phyloP scores from a whole-genome alignment of 2,113 vertebrate species.

The Epinephelus cyanopodus region DNA sequence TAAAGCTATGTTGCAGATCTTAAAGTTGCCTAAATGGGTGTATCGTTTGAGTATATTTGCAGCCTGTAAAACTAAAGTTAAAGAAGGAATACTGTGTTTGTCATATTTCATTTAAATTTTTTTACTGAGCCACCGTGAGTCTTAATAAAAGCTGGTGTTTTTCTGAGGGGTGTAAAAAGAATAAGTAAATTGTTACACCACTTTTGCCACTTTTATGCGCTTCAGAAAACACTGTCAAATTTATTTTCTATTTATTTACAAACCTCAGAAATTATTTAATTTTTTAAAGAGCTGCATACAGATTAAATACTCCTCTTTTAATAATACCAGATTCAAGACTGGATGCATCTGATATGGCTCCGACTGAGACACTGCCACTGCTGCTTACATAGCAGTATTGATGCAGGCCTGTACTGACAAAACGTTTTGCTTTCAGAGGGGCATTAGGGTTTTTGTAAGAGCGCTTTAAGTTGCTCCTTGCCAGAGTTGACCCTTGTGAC shows the following conservation, averaged over 20 bases:
- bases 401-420: constrained; percentile 75
- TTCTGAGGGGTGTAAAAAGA: constrained; percentile 1
- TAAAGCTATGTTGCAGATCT: neutral
- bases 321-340: constrained; percentile 16
- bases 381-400: constrained; percentile 70
- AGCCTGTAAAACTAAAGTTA: neutral
- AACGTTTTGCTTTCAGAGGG: constrained; percentile 80
- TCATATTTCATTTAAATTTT: neutral
- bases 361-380: constrained; percentile 55
- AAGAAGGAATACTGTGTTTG: neutral
- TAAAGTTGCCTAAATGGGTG: neutral
- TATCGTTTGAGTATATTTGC: neutral
- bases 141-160: neutral
- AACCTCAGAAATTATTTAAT: neutral
- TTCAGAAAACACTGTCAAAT: neutral
- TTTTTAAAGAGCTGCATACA: neutral
- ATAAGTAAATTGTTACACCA: neutral
- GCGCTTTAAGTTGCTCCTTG: constrained; percentile 80
- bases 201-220: neutral
- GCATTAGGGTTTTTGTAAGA: constrained; percentile 80
- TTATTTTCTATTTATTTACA: neutral
- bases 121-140: neutral
- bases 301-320: constrained; percentile 6
- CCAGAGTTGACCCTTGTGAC: constrained; percentile 79
- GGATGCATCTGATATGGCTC: constrained; percentile 36